Conservation (phyloP, 2,888 invertebrate species). For the Panopea generosa region DNA sequence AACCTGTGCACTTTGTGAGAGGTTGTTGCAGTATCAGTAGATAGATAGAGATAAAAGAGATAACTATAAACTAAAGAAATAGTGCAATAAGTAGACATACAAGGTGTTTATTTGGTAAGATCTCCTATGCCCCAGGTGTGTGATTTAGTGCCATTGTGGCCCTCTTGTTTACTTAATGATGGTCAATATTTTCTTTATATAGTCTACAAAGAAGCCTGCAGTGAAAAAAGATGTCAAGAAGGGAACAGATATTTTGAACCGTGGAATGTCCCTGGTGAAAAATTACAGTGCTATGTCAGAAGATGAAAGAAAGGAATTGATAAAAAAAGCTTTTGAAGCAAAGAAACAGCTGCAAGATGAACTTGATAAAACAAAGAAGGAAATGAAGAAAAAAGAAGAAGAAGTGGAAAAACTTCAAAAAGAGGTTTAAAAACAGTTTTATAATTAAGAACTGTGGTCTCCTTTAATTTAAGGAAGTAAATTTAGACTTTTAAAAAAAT, state of each 20-base stretch:
- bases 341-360: conserved; percentile 75
- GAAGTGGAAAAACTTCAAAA: conserved; percentile 74
- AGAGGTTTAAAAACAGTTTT: too few relatives aligned
- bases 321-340: conserved; percentile 77
- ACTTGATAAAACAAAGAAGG: conserved; percentile 72
- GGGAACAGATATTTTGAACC: conserved; percentile 66
- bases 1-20: too few relatives aligned
- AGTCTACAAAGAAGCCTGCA: background rate
- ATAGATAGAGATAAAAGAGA: too few relatives aligned
- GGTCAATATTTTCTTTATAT: background rate
- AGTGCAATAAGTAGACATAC: too few relatives aligned
- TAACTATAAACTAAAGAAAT: too few relatives aligned
- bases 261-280: conserved; percentile 76
- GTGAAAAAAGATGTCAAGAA: conserved; percentile 60
- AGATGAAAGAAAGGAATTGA: conserved; percentile 76
- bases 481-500: background rate
- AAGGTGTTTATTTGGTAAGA: too few relatives aligned
- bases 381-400: conserved; percentile 76
- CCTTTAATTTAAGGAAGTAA: background rate
- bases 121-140: too few relatives aligned
- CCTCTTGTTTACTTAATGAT: background rate
- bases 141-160: background rate
- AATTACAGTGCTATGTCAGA: conserved; percentile 78
- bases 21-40: too few relatives aligned
- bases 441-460: background rate